These are phyloP conservation scores for Atta texana DNA, from an alignment of 1,140 invertebrate species.

Conservation along the genomic window DNA sequence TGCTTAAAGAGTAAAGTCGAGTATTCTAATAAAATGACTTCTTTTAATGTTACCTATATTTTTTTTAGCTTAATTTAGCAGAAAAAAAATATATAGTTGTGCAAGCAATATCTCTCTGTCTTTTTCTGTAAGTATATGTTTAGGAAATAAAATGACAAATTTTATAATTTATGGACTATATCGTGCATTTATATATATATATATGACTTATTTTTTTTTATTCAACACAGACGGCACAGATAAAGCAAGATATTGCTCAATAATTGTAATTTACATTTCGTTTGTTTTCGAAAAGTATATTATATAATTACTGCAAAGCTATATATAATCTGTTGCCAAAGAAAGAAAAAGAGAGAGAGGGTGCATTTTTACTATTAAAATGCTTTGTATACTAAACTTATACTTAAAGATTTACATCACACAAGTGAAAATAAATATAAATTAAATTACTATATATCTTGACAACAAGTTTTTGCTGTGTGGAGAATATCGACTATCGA, in stretches of 20 bases:
- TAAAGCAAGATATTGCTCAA: neutral
- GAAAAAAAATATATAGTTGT: conserved; percentile 12
- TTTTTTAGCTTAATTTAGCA: conserved; percentile 23
- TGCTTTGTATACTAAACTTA: neutral
- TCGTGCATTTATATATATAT: neutral
- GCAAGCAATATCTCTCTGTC: conserved; percentile 31
- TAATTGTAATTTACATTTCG: neutral
- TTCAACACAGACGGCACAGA: neutral
- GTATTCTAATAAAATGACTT: conserved; percentile 19
- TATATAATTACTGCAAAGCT: neutral
- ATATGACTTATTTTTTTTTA: neutral
- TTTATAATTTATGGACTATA: neutral
- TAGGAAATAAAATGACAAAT: conserved; percentile 21
- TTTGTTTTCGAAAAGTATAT: neutral
- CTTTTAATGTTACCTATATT: conserved; percentile 2
- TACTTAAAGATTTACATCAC: neutral
- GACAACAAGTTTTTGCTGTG: neutral
- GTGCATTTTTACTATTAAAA: conserved; percentile 9
- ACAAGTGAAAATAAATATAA: neutral
- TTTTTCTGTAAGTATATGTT: neutral
- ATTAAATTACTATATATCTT: conserved; percentile 13
- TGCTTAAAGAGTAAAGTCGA: conserved; percentile 25
- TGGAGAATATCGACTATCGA: neutral
- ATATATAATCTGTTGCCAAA: neutral
- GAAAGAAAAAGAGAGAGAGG: neutral